Conservation (phyloP, 2,888 invertebrate genomes). For the Unio delphinus region DNA sequence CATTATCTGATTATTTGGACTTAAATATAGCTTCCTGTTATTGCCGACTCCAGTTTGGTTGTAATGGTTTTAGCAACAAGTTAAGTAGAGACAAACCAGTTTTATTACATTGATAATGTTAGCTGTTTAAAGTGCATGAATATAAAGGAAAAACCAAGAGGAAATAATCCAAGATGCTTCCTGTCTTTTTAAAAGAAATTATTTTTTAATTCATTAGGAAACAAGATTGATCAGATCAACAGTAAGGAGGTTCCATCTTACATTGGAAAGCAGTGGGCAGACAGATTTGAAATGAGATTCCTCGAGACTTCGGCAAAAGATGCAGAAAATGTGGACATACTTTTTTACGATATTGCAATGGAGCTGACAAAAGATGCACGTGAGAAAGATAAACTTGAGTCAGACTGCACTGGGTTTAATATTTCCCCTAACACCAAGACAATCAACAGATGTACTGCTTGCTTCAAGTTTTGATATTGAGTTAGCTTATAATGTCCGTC, state of each 20-base stretch:
- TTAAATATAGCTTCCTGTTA: too few relatives aligned
- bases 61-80: too few relatives aligned
- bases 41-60: too few relatives aligned
- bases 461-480: slow-evolving; percentile 38
- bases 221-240: slow-evolving; percentile 97
- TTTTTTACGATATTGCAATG: slow-evolving; percentile 97
- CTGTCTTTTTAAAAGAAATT: neutral
- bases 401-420: slow-evolving; percentile 27
- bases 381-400: slow-evolving; percentile 40
- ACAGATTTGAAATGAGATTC: slow-evolving; percentile 93
- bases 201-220: slow-evolving; percentile 76
- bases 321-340: slow-evolving; percentile 95
- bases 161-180: neutral
- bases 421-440: slow-evolving; percentile 36
- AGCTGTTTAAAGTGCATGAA: too few relatives aligned
- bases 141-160: too few relatives aligned
- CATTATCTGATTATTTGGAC: too few relatives aligned
- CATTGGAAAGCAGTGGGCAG: slow-evolving; percentile 94
- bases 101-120: too few relatives aligned
- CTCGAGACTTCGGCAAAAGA: slow-evolving; percentile 98
- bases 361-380: slow-evolving; percentile 74
- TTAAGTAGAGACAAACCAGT: too few relatives aligned
- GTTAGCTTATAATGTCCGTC: too few relatives aligned
- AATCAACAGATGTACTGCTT: slow-evolving; percentile 39
- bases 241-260: slow-evolving; percentile 91